A percentile compares a stretch with the other conserved stretches of the same genome.
phyloP scores from a whole-genome alignment of 2,888 invertebrate genomes.

The Patella ulyssiponensis region DNA sequence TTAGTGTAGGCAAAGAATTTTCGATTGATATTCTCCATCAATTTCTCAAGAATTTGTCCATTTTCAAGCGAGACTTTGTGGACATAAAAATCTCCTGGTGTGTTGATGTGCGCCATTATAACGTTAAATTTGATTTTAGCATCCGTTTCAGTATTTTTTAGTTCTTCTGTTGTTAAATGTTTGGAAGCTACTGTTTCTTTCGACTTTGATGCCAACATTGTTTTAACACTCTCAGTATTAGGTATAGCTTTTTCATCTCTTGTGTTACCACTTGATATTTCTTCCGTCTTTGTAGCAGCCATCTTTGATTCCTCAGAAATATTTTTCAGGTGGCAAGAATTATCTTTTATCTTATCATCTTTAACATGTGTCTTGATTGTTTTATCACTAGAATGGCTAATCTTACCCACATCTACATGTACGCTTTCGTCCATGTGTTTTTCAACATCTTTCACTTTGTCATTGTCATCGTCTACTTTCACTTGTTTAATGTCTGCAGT shows the following conservation, averaged over 20 bases:
- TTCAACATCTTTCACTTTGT: neutral
- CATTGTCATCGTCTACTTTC: neutral
- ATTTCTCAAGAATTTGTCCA: slow-evolving; percentile 43
- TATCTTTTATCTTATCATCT: neutral
- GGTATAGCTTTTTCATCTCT: neutral
- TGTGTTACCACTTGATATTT: neutral
- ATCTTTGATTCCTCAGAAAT: too few relatives aligned
- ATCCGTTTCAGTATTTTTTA: neutral
- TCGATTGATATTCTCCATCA: slow-evolving; percentile 51
- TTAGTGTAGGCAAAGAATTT: slow-evolving; percentile 43
- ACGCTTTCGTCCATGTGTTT: neutral
- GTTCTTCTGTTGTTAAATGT: neutral
- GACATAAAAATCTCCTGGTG: slow-evolving; percentile 61
- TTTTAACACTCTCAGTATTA: neutral
- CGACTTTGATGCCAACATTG: too few relatives aligned
- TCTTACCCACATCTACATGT: neutral
- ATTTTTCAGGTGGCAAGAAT: too few relatives aligned
- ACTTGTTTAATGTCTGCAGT: neutral
- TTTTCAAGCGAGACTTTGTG: slow-evolving; percentile 51
- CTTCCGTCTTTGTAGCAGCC: neutral
- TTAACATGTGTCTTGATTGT: neutral
- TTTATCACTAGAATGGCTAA: neutral
- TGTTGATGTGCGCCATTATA: slow-evolving; percentile 57
- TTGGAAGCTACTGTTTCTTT: too few relatives aligned
- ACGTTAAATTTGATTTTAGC: slow-evolving; percentile 36